phyloP scores from a whole-genome alignment of 2,888 invertebrate species.

The Acanthosepion esculentum region DNA sequence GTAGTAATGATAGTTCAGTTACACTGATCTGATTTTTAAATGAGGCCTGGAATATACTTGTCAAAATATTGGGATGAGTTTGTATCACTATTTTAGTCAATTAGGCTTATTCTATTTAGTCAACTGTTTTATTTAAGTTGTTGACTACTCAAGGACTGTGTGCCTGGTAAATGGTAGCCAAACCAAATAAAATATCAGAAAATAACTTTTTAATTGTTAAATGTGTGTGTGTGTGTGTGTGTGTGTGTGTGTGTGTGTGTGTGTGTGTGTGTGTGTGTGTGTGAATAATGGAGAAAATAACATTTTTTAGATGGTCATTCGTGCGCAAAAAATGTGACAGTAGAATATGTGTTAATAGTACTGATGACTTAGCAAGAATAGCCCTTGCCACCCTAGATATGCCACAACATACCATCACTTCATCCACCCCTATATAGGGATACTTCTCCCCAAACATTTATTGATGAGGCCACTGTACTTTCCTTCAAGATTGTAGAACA shows the following conservation, averaged over 20 bases:
- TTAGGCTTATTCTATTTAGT: too few species aligned
- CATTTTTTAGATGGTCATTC: not conserved
- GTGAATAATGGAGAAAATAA: not conserved
- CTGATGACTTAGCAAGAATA: not conserved
- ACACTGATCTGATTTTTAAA: too few species aligned
- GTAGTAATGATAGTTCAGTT: too few species aligned
- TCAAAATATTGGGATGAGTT: too few species aligned
- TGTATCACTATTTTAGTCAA: too few species aligned
- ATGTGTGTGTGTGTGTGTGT: not conserved
- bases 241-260: too few species aligned
- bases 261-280: not conserved
- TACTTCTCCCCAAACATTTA: not conserved
- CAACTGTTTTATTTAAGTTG: too few species aligned
- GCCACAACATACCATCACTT: too few species aligned
- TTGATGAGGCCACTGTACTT: constrained; percentile 1
- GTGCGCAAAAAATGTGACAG: not conserved
- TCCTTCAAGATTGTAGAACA: constrained; percentile 24
- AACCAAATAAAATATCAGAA: not conserved
- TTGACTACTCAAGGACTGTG: too few species aligned
- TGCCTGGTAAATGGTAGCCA: too few species aligned
- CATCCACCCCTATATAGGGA: not conserved
- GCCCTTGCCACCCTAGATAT: too few species aligned
- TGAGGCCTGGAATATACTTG: too few species aligned
- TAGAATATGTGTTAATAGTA: not conserved
- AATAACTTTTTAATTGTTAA: not conserved